Evolutionary conservation across 1,140 invertebrate species (phyloP).

Genomic region (Cepaea nemoralis): DNA sequence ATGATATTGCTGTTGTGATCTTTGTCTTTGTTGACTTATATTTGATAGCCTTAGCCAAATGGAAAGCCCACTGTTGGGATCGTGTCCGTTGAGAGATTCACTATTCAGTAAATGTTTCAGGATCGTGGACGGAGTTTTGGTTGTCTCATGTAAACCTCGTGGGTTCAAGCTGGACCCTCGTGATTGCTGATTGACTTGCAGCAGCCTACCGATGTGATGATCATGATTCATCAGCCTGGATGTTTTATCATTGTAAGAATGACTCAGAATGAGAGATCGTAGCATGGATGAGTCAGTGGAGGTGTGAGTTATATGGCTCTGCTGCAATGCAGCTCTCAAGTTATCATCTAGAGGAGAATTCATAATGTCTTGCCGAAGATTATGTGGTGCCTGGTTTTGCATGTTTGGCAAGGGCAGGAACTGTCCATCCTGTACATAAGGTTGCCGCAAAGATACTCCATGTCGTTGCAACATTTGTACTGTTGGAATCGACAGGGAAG

Average conservation of each 20-base stretch:
- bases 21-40: background rate
- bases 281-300: background rate
- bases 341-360: background rate
- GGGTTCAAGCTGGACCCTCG: background rate
- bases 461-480: background rate
- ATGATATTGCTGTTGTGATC: background rate
- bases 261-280: background rate
- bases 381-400: background rate
- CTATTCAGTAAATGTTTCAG: background rate
- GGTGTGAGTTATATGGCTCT: background rate
- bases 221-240: background rate
- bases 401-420: background rate
- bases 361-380: background rate
- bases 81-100: background rate
- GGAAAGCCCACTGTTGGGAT: background rate
- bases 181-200: background rate
- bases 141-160: background rate
- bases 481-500: background rate
- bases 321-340: slow-evolving; percentile 13
- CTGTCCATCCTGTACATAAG: background rate
- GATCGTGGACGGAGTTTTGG: background rate
- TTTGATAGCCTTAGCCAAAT: background rate
- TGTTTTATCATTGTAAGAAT: background rate
- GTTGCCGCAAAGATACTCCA: background rate
- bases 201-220: background rate